Evolutionary conservation across 2,888 invertebrate genomes (phyloP).

Genomic region (Agrypnus murinus): DNA sequence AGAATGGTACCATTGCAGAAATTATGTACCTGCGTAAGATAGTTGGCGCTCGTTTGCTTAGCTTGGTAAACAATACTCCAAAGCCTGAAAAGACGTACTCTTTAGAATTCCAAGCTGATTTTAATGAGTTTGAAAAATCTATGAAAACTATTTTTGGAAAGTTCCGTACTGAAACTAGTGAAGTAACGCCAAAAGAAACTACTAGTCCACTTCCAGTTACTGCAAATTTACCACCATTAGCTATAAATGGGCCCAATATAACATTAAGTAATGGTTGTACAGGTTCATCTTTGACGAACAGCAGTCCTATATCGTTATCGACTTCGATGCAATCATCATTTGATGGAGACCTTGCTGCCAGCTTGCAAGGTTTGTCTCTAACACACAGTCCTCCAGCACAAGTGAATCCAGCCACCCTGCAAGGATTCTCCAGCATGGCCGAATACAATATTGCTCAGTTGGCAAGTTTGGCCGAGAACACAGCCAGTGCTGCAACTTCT

Average conservation of each 20-base stretch:
- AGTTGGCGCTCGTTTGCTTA: constrained; percentile 84
- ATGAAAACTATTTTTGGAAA: constrained; percentile 83
- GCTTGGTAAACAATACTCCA: constrained; percentile 87
- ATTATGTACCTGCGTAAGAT: constrained; percentile 88
- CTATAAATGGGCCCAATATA: constrained; percentile 61
- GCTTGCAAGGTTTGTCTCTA: constrained; percentile 64
- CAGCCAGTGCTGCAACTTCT: constrained; percentile 66
- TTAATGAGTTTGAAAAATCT: constrained; percentile 84
- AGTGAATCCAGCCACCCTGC: constrained; percentile 65
- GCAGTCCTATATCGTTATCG: constrained; percentile 80
- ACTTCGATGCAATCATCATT: constrained; percentile 85
- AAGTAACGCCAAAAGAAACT: constrained; percentile 63
- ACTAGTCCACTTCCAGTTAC: constrained; percentile 40
- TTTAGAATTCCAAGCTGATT: constrained; percentile 87
- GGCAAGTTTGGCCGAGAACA: constrained; percentile 86
- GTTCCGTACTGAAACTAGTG: constrained; percentile 67
- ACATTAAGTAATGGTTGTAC: constrained; percentile 65
- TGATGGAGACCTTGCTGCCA: constrained; percentile 79
- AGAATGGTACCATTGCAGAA: constrained; percentile 89
- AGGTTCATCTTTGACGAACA: constrained; percentile 76
- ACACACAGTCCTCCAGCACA: constrained; percentile 65
- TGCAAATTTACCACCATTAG: constrained; percentile 61
- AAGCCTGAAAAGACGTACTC: constrained; percentile 86
- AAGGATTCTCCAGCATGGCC: constrained; percentile 82
- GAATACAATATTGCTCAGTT: constrained; percentile 91